Percentiles rank a stretch among this genome's conserved stretches.
These are phyloP conservation scores for Pipistrellus pygmaeus DNA, from an alignment of 2,797 vertebrate species.

Conservation along the genomic window DNA sequence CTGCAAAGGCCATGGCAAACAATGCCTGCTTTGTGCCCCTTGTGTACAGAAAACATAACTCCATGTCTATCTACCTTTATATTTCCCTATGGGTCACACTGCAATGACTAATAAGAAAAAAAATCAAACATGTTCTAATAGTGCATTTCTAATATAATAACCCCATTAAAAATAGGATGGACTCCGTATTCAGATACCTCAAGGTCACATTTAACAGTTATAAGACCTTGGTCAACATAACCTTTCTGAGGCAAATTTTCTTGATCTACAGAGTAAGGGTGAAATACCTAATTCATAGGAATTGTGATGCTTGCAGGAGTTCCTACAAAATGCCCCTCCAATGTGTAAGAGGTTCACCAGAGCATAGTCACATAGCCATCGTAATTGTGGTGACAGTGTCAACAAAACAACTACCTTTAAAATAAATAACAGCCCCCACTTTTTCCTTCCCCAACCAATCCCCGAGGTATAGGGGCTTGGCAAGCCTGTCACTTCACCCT, in stretches of 20 bases:
- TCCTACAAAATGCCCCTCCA: not conserved
- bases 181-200: not conserved
- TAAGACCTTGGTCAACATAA: not conserved
- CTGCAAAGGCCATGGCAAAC: not conserved
- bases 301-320: not conserved
- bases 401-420: not conserved
- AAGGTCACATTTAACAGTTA: not conserved
- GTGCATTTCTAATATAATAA: not conserved
- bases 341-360: not conserved
- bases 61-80: not conserved
- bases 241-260: not conserved
- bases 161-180: not conserved
- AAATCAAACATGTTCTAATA: not conserved
- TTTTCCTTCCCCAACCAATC: not conserved
- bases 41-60: not conserved
- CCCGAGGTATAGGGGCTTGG: not conserved
- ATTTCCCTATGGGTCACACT: not conserved
- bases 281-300: not conserved
- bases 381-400: not conserved
- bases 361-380: no score
- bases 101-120: slow-evolving; percentile 6
- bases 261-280: not conserved
- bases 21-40: not conserved
- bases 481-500: not conserved
- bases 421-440: not conserved